Percentiles rank a stretch among this genome's conserved stretches.
These are phyloP conservation scores for Arctopsyche grandis DNA, from an alignment of 1,140 invertebrate species.

Conservation along the genomic window DNA sequence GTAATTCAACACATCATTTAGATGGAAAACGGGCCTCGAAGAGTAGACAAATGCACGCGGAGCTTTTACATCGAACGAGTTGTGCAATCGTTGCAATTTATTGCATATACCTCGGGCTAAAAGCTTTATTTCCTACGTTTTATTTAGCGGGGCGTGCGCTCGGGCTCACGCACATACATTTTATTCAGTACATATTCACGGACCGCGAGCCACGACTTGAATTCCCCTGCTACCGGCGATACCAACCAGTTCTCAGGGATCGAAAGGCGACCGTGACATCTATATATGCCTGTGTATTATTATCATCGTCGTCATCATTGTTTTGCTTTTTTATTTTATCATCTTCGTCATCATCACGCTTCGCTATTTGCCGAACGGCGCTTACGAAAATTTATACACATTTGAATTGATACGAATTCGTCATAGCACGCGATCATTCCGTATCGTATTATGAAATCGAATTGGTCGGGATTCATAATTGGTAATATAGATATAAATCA, in stretches of 20 bases:
- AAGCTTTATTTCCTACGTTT: slow-evolving; percentile 54
- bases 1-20: slow-evolving; percentile 21
- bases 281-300: slow-evolving; percentile 14
- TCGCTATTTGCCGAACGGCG: neutral
- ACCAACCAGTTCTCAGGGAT: neutral
- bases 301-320: neutral
- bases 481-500: neutral
- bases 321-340: no score
- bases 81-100: slow-evolving; percentile 44
- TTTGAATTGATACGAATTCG: no score
- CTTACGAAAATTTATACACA: neutral
- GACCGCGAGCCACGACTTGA: slow-evolving; percentile 23
- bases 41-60: slow-evolving; percentile 29
- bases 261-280: slow-evolving; percentile 18
- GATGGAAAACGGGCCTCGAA: slow-evolving; percentile 3
- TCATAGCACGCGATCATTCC: no score
- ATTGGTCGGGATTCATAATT: neutral
- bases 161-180: slow-evolving; percentile 12
- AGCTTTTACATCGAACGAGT: neutral
- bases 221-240: slow-evolving; percentile 13
- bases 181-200: no score
- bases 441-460: neutral
- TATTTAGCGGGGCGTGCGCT: slow-evolving; percentile 27
- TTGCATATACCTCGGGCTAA: slow-evolving; percentile 46
- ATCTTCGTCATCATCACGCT: slow-evolving; percentile 20